Evolutionary conservation across 2,888 invertebrate species (phyloP), one percentile per base, ranked within the genome.

Genomic region (Epirrhoe tristata): DNA sequence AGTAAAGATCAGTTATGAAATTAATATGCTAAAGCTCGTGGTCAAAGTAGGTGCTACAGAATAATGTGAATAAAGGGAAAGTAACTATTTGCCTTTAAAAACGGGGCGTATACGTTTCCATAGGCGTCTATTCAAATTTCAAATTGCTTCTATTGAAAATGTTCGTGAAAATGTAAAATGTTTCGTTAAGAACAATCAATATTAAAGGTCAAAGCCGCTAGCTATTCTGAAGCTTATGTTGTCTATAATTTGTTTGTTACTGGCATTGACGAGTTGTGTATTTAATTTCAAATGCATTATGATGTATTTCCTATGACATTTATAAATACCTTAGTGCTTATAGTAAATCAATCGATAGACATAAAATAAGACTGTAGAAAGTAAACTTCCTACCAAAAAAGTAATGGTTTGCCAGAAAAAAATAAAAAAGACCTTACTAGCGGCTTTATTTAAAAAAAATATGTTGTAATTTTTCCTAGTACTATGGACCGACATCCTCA

Each of bases 131-230:
- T 52, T 32, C 12, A 52, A 31, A 24, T 10, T 52, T 32, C 12
- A 52, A 31, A 24, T 10, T 52, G 31, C 5, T 31, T 52, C 31
- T 5, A 52, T 52, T n/a, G 31, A 52, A 52, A 43, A 31, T 31
- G 31, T 24, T 31, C 31, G 52, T 12, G 31, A 52, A 10, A 52
- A 12, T 31, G 6, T 10, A 24, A 31, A 52, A 52, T 24, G 4
- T 52, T 10, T 8, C 31, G 12, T 24, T 52, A 6, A 12, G 31
- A 5, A 24, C 6, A 31, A 31, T 32, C 31, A n/a, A 31, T 31
- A 31, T 10, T 31, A 52, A 12, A 52, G 51, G 52, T 31, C 31
- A n/a, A 52, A 52, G 10, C 50, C 6, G 48, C n/a, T 51, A 52
- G 10, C 50, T 14, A 14, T 48, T 51, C 50, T 51, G 10, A n/a